Conservation (phyloP, 2,797 vertebrate species). For the Centropyge bicolor region DNA sequence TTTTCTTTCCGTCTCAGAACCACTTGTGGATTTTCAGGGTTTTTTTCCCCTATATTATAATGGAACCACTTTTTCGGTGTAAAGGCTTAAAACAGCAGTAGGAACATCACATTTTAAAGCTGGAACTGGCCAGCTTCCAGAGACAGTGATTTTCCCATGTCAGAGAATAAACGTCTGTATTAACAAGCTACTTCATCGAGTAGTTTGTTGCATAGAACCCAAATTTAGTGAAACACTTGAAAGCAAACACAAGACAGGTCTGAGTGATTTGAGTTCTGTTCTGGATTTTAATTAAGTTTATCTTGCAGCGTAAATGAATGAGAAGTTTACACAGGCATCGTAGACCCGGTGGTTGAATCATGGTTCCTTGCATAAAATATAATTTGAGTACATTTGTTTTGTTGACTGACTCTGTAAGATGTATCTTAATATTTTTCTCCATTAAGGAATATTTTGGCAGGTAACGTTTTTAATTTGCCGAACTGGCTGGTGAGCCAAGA, state of each 20-base stretch:
- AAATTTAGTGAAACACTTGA: not conserved
- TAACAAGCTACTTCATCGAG: not conserved
- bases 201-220: constrained; percentile 7
- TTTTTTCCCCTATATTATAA: too few relatives aligned
- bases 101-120: constrained; percentile 45
- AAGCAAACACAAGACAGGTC: too few relatives aligned
- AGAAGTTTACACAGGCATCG: not conserved
- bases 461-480: constrained; percentile 27
- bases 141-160: constrained; percentile 20
- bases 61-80: not conserved
- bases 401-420: not conserved
- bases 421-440: not conserved
- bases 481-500: constrained; percentile 15
- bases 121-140: constrained; percentile 17
- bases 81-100: constrained; percentile 31
- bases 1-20: constrained; percentile 25
- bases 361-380: constrained; percentile 2
- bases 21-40: constrained; percentile 18
- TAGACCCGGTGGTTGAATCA: not conserved
- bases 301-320: not conserved
- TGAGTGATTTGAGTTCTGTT: not conserved
- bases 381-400: constrained; percentile 14
- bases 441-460: constrained; percentile 5
- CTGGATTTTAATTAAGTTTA: not conserved
- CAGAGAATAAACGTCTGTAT: not conserved